Evolutionary conservation across 2,797 vertebrate species (phyloP).

Genomic region (Tragelaphus eurycerus): DNA sequence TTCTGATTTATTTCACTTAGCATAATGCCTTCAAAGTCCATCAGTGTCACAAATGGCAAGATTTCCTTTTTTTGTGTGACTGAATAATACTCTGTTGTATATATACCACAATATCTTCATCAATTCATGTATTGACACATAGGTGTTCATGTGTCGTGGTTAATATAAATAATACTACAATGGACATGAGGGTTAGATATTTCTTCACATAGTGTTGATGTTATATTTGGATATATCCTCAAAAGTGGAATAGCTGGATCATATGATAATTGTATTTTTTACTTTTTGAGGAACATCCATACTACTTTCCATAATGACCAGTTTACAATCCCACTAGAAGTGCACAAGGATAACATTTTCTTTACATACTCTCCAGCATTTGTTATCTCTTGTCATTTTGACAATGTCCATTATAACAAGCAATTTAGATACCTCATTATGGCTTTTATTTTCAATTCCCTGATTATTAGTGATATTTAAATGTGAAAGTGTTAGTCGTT

Average conservation of each 20-base stretch:
- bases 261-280: neutral
- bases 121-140: neutral
- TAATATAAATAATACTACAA: neutral
- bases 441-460: neutral
- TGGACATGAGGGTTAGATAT: neutral
- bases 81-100: neutral
- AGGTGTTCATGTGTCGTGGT: neutral
- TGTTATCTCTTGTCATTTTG: neutral
- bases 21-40: neutral
- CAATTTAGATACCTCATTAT: neutral
- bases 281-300: neutral
- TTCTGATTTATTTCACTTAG: neutral
- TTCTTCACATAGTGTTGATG: neutral
- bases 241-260: too few species aligned
- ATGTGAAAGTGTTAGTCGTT: neutral
- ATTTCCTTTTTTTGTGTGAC: neutral
- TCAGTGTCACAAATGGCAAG: neutral
- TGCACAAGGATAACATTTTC: neutral
- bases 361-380: neutral
- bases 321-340: neutral
- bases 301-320: neutral
- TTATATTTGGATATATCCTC: neutral
- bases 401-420: too few species aligned
- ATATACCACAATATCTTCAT: neutral
- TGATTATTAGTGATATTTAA: neutral